These are phyloP conservation scores for Embidobia sp. DNA, from an alignment of 2,888 invertebrate genomes.

Conservation along the genomic window DNA sequence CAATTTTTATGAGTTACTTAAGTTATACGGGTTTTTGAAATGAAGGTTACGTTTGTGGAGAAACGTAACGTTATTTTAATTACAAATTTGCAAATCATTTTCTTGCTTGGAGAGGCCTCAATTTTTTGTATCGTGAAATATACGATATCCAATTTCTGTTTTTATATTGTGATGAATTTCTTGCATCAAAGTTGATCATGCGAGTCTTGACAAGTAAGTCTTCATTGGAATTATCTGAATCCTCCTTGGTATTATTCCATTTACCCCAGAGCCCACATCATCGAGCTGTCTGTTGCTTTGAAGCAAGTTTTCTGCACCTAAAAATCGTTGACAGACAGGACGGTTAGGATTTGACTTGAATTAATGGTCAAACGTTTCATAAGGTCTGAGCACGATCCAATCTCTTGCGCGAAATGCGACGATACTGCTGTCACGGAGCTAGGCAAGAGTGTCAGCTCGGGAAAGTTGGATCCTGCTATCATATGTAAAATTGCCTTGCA, in stretches of 20 bases:
- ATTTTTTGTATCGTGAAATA: constrained; percentile 6
- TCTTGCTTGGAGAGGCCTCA: not conserved
- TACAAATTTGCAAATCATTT: constrained; percentile 7
- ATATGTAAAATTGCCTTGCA: constrained; percentile 58
- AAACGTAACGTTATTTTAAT: too few relatives aligned
- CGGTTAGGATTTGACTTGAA: constrained; percentile 68
- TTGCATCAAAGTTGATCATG: not conserved
- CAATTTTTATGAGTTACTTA: too few relatives aligned
- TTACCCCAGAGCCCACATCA: constrained; percentile 46
- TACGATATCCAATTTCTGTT: not conserved
- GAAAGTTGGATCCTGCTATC: constrained; percentile 32
- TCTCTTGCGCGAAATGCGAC: constrained; percentile 36
- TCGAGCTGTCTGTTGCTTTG: constrained; percentile 17
- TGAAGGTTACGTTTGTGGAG: too few relatives aligned
- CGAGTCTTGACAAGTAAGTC: too few relatives aligned
- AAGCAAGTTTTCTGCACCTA: constrained; percentile 19
- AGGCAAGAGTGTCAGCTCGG: constrained; percentile 14
- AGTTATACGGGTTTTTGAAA: too few relatives aligned
- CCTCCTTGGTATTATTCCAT: constrained; percentile 37
- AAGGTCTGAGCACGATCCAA: constrained; percentile 41
- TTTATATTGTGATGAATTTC: too few relatives aligned
- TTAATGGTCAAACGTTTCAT: constrained; percentile 66
- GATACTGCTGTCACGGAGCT: constrained; percentile 21
- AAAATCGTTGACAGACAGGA: constrained; percentile 67
- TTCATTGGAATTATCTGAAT: constrained; percentile 32